Conservation (phyloP, 2,797 vertebrate species). For the Garrulus glandarius region DNA sequence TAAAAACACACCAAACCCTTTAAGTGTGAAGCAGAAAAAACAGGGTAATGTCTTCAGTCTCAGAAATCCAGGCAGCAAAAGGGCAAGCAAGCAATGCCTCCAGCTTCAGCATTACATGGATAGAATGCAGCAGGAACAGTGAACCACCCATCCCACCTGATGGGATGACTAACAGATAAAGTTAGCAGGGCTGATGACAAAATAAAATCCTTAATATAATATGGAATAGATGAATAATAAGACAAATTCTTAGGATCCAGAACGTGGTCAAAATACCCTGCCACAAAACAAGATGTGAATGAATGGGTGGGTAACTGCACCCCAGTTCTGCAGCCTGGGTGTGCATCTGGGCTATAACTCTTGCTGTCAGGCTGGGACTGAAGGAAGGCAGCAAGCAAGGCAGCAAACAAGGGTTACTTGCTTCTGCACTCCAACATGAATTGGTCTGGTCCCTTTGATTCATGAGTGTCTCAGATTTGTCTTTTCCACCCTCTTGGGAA, state of each 20-base stretch:
- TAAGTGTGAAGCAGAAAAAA: neutral
- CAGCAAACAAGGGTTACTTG: neutral
- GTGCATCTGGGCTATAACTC: neutral
- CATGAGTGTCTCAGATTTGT: neutral
- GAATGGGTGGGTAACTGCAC: neutral
- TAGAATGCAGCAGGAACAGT: fast-evolving
- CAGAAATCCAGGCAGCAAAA: neutral
- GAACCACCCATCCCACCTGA: neutral
- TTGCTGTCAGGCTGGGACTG: neutral
- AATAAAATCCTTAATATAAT: neutral
- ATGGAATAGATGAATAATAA: neutral
- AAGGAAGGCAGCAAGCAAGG: neutral
- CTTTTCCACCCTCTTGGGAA: neutral
- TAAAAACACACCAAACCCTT: neutral
- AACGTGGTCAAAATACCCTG: neutral
- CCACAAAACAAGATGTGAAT: neutral
- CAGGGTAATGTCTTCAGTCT: neutral
- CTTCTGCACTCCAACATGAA: neutral
- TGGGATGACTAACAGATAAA: neutral
- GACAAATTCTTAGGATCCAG: neutral
- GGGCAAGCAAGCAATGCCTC: neutral
- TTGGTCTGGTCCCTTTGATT: neutral
- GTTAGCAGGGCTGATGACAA: neutral
- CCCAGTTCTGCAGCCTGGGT: neutral
- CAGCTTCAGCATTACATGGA: too few relatives aligned